phyloP scores from a whole-genome alignment of 2,888 invertebrate species.

The Resseliella maxima region DNA sequence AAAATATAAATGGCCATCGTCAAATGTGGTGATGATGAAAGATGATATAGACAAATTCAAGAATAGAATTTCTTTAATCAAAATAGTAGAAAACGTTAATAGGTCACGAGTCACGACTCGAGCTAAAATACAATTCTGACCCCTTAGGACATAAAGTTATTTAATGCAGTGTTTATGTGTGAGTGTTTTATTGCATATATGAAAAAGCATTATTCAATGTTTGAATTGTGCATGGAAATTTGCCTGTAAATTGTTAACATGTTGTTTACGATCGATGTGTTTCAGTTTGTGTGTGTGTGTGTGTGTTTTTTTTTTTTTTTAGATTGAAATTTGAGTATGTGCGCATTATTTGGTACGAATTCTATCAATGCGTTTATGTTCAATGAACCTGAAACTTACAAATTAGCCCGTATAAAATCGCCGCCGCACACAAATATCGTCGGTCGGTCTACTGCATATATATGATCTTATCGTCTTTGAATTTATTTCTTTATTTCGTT shows the following conservation, averaged over 20 bases:
- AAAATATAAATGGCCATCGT: neutral
- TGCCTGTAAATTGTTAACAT: slow-evolving; percentile 45
- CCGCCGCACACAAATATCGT: neutral
- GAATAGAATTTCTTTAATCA: slow-evolving; percentile 2
- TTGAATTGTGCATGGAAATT: neutral
- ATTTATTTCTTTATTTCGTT: neutral
- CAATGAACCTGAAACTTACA: slow-evolving; percentile 51
- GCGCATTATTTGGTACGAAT: neutral
- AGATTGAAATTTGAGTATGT: slow-evolving; percentile 34
- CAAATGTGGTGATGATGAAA: slow-evolving; percentile 16
- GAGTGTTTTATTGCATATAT: neutral
- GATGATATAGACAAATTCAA: slow-evolving; percentile 5
- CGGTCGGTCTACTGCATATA: neutral
- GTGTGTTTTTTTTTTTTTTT: neutral
- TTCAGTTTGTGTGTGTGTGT: neutral
- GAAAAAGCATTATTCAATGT: neutral
- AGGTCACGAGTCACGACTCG: slow-evolving; percentile 49
- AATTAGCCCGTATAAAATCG: slow-evolving; percentile 28
- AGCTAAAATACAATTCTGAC: neutral
- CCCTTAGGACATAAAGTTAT: slow-evolving; percentile 27
- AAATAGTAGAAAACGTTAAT: slow-evolving; percentile 32
- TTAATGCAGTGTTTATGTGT: neutral
- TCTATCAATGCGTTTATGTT: slow-evolving; percentile 43
- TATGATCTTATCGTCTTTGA: neutral
- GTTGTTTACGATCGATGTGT: neutral